phyloP scores from a whole-genome alignment of 2,888 invertebrate genomes.

The Encarsia formosa region DNA sequence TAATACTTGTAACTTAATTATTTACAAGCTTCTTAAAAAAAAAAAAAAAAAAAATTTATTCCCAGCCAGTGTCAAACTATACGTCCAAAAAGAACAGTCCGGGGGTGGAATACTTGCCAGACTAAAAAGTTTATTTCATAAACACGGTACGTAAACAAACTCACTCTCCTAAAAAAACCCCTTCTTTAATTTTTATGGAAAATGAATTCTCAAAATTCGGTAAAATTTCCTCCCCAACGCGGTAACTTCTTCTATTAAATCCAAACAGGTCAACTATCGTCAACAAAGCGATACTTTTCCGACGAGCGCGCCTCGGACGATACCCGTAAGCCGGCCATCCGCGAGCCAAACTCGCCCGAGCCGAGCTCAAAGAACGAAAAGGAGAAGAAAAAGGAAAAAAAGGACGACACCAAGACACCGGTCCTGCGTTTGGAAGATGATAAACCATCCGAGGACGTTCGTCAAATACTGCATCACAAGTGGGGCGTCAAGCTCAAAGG shows the following conservation, averaged over 20 bases:
- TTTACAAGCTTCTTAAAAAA: no score
- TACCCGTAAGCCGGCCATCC: slow-evolving; percentile 8
- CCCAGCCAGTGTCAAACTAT: neutral
- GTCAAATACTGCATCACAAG: neutral
- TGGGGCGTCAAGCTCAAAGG: slow-evolving; percentile 11
- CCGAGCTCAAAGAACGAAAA: slow-evolving; percentile 31
- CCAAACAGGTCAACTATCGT: no score
- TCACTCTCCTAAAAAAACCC: no score
- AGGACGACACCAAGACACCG: no score
- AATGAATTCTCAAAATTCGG: slow-evolving; percentile 22
- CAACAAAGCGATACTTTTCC: no score
- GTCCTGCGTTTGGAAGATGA: slow-evolving; percentile 22
- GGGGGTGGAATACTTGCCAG: neutral
- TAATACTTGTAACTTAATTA: no score
- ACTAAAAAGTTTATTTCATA: slow-evolving; percentile 1
- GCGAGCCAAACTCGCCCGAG: slow-evolving; percentile 11
- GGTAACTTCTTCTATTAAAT: no score
- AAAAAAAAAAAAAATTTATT: no score
- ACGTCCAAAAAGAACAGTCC: neutral
- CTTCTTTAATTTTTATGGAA: no score
- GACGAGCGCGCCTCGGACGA: neutral
- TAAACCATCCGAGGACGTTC: neutral
- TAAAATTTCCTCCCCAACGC: no score
- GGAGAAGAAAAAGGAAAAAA: slow-evolving; percentile 32
- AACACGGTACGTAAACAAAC: slow-evolving; percentile 2